A percentile compares a stretch with the other conserved stretches of the same genome.
Conservation (phyloP, 2,797 vertebrate species). For the Cephalopachus bancanus region DNA sequence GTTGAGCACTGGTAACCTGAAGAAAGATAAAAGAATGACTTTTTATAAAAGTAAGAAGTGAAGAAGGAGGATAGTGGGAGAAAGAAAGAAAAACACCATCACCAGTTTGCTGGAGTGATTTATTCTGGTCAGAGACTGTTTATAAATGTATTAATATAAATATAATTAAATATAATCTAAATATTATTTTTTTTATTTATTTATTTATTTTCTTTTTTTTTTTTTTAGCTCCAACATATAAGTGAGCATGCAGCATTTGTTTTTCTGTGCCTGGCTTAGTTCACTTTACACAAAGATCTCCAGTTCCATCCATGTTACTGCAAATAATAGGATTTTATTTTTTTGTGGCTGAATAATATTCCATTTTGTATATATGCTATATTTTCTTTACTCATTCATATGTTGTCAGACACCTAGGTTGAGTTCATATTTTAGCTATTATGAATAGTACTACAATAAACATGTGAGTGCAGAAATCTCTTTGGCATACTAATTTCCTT, state of each 20-base stretch:
- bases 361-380: not conserved
- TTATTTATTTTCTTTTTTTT: no score
- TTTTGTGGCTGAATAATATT: not conserved
- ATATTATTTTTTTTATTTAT: no score
- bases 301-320: not conserved
- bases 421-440: not conserved
- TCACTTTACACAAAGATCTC: not conserved
- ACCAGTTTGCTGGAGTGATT: no score
- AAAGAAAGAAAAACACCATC: no score
- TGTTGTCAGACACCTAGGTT: not conserved
- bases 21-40: no score
- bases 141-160: no score
- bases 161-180: no score
- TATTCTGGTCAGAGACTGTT: no score
- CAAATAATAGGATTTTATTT: not conserved
- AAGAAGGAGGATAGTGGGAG: no score
- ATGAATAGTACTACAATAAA: not conserved
- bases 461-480: not conserved
- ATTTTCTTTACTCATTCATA: not conserved
- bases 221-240: not conserved
- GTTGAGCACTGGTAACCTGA: no score
- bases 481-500: not conserved
- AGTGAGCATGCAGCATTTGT: not conserved
- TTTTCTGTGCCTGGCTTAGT: not conserved
- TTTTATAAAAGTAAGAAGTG: no score